Evolutionary conservation across 2,113 vertebrate species (phyloP), one percentile per base, ranked within the genome.

Genomic region (Leucosticte australis): DNA sequence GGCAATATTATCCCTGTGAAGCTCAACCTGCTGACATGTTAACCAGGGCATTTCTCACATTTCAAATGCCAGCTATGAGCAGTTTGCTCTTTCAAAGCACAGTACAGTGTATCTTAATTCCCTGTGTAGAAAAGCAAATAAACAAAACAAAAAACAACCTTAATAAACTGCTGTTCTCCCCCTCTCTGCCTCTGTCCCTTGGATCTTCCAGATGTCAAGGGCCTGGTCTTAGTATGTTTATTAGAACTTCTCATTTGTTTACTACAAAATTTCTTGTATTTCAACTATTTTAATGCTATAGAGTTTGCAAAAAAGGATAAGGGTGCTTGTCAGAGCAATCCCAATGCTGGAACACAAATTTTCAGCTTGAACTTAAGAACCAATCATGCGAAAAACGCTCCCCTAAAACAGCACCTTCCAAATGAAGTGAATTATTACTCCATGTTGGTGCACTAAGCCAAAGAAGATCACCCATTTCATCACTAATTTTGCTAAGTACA

Each of bases 11-110:
- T 70, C 79, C 55, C 88, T 39, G 33, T 14, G 79, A 92, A 86
- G 88, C 50, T 39, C 90, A 73, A 88, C 35, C 49, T 79, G 82
- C 86, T 93, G 92, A 92, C 30, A 8, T 41, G 91, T 87, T 91
- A 92, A 96, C 85, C 94, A 94, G 88, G 79, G 50, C 46, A 56
- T 60, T 85, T 84, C 90, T 95, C 85, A 86, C 68, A 30, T 94
- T 95, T 91, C 89, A 84, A 85, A 91, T 77, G 82, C 57, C 90
- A 93, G 49, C 60, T 53, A 39, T 4, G 57, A 87, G 78, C n/a
- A 52, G 13, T 46, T 60, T 69, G 70, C 57, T 90, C 52, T 68
- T 92, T 82, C 62, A 90, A 68, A 93, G 73, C 15, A 59, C 23
- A 15, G 30, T 21, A 42, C 64, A 35, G 41, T 1, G 4, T 35